Evolutionary conservation across 2,797 vertebrate genomes (phyloP), one percentile per base, ranked within the genome.

Genomic region (Avahi laniger): DNA sequence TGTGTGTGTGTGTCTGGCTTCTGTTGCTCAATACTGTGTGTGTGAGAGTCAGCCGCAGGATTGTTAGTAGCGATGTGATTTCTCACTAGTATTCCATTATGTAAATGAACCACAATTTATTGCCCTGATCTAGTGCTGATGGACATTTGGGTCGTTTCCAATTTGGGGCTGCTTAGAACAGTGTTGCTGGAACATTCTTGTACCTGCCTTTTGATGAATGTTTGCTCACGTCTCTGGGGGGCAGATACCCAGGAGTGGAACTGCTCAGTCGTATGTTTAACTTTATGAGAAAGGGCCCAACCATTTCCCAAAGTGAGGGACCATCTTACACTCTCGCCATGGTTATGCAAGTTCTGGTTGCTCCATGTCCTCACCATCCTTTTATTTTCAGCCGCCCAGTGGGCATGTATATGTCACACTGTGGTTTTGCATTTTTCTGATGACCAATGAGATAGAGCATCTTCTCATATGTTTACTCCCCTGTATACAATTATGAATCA

Each of bases 361-460:
- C 43, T 33, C 1, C 11, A 0, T 38, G 18, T 84, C 43, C 43
- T 72, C 46, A 33, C 24, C 52, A 22, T 0, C 70, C 22, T 80
- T 80, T 91, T 26, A 30, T 3, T 59, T 35, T 59, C 33, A 61
- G 41, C 59, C 8, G 0, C 30, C 57, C 4, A 5, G 30, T 41
- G 26, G 61, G 24, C 1, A 0, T 2, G 1, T 2, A n/a, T 75
- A n/a, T 26, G 7, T 54, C 75, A 18, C 33, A 1, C 11, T 38
- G 8, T 61, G 35, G 10, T 79, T 80, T 46, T 76, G 33, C 20
- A 8, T 52, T 83, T 80, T 94, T 75, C 76, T 82, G 52, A n/a
- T 48, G 28, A 50, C 50, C 24, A 1, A 4, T 43, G 48, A 50
- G 3, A 65, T 4, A 69, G 63, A 72, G 13, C 17, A 80, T 75